Conservation (phyloP, 2,113 vertebrate genomes). For the Isurus oxyrinchus region DNA sequence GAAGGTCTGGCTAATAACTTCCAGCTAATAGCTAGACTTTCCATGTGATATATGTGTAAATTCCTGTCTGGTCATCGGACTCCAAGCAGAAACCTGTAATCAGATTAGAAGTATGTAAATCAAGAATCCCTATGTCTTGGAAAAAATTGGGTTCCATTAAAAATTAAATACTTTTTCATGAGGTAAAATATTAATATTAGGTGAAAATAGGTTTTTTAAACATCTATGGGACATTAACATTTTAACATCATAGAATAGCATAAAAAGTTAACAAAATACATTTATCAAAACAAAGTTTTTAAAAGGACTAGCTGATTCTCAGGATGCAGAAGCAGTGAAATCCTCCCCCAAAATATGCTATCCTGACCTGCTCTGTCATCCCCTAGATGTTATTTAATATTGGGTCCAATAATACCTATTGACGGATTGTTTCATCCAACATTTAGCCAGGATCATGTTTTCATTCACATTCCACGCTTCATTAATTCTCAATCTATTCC, state of each 20-base stretch:
- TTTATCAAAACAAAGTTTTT: not conserved
- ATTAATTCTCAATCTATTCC: not conserved
- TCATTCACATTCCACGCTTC: not conserved
- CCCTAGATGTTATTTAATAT: not conserved
- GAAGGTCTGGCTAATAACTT: not conserved
- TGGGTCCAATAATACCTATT: not conserved
- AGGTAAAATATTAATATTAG: conserved; percentile 6
- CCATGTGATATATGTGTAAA: not conserved
- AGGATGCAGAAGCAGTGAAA: not conserved
- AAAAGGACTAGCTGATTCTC: not conserved
- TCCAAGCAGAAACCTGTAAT: not conserved
- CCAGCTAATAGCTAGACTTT: not conserved
- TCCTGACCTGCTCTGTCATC: not conserved
- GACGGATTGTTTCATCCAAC: not conserved
- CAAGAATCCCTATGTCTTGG: not conserved
- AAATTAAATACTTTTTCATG: not conserved
- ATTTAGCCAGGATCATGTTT: not conserved
- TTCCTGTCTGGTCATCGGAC: not conserved
- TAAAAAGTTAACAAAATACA: not conserved
- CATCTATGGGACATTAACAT: not conserved
- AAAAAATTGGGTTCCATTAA: not conserved
- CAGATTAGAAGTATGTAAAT: not conserved
- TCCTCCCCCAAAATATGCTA: not conserved
- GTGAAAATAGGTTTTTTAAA: not conserved
- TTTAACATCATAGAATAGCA: not conserved